Evolutionary conservation across 2,888 invertebrate species (phyloP).

Genomic region (Liopterus haemorrhoidalis): DNA sequence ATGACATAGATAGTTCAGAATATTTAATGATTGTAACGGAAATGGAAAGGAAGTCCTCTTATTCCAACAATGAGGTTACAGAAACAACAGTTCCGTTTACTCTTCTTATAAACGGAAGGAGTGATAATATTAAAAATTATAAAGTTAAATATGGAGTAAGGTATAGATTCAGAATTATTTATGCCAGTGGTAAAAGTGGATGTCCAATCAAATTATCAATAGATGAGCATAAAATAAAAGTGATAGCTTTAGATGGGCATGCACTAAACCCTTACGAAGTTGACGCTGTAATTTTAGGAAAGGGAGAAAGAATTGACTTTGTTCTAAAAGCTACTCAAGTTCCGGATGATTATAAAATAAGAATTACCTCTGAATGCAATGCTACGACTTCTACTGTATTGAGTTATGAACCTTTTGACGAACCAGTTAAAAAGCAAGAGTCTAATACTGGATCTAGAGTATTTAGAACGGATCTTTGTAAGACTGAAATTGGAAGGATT

Average conservation of each 20-base stretch:
- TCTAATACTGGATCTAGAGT: slow-evolving; percentile 22
- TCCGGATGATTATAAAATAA: slow-evolving; percentile 57
- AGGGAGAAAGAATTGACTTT: slow-evolving; percentile 73
- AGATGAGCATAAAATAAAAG: slow-evolving; percentile 57
- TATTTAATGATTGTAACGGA: slow-evolving; percentile 66
- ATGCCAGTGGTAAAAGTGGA: slow-evolving; percentile 59
- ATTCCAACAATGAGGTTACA: slow-evolving; percentile 47
- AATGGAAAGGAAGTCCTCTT: slow-evolving; percentile 48
- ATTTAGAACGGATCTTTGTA: slow-evolving; percentile 39
- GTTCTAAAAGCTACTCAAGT: slow-evolving; percentile 58
- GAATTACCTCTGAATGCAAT: slow-evolving; percentile 51
- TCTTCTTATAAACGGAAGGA: slow-evolving; percentile 60
- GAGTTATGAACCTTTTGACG: slow-evolving; percentile 40
- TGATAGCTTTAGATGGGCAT: slow-evolving; percentile 68
- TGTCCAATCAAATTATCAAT: slow-evolving; percentile 64
- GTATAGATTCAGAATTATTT: slow-evolving; percentile 62
- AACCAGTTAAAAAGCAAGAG: slow-evolving; percentile 15
- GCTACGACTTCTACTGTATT: slow-evolving; percentile 50
- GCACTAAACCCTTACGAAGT: slow-evolving; percentile 55
- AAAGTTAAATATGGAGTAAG: slow-evolving; percentile 52
- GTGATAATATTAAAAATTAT: slow-evolving; percentile 44
- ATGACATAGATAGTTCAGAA: slow-evolving; percentile 64
- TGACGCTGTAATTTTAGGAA: slow-evolving; percentile 53
- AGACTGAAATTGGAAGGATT: slow-evolving; percentile 46
- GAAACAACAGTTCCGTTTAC: slow-evolving; percentile 47